Base-by-base conservation (phyloP, 2,888 invertebrate genomes). In the Pandemis cinnamomeana region DNA sequence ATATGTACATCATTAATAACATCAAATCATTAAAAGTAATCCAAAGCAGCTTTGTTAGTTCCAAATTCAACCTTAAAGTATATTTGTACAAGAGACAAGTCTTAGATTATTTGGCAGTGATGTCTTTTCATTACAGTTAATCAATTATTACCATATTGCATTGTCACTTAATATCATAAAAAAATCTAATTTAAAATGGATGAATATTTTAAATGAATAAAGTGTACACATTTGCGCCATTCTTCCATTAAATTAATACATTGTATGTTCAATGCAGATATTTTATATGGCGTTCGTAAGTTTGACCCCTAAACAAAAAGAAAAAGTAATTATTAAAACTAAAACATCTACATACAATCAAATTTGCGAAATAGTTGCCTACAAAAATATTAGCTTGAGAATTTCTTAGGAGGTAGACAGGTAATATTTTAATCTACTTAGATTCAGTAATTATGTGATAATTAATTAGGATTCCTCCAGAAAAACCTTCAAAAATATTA, bases 51-150 rank as follows among this genome's bases (percentile, higher is more conserved):
- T 76, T 75, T 41, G 13, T 68, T 68, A 53, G 72, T 72, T 71
- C 75, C 75, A 58, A 76, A 75, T 76, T 46, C 69, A 76, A 74
- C 58, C 74, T 77, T 77, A 78, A 77, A 78, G 77, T 76, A 76
- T 73, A 76, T 77, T 77, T 78, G 73, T 79, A 76, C 78, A 77
- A 75, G 77, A 75, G 76, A 75, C 63, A 77, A 77, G 76, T 78
- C 62, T 77, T 78, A 71, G 61, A 72, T 72, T 46, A 73, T 79
- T 79, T 79, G 79, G 79, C 79, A 77, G 77, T 78, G 67, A 72
- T 68, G 46, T 77, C 67, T 73, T 77, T 73, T 76, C 60, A 55
- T 41, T 15, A 42, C 44, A 58, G 8, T 27, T 46, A 42, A 61
- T 41, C 27, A 55, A 27, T n/a, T n/a, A 10, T 60, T 27, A 44